Base-by-base conservation (phyloP, 2,113 vertebrate genomes). In the Pogonocichla stellata region DNA sequence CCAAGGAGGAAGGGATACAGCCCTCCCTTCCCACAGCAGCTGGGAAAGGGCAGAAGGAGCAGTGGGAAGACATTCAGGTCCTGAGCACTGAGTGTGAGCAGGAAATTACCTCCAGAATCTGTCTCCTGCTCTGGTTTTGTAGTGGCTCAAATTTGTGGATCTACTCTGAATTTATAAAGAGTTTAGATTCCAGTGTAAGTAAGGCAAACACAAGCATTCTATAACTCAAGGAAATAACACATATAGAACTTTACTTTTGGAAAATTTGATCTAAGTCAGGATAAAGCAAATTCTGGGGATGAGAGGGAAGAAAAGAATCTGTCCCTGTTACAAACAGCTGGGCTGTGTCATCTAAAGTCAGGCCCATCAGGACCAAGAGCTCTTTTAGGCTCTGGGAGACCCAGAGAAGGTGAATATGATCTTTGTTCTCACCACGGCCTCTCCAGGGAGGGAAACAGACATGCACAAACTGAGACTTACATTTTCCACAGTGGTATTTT, bases 381-480 rank as follows among this genome's bases (percentile, higher is more conserved):
- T 78, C 5, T 0, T 12, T 74, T 5, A 9, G 54, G 50, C 28
- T 29, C 45, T 65, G 69, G 38, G 61, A 31, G 34, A 56, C 19
- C 8, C n/a, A 1, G 19, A 1, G 6, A 10, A 5, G 17, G 29
- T 50, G 23, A 45, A 61, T 56, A 10, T 0, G 0, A 4, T 26
- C 26, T 51, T 62, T 34, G 57, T 42, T 36, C 72, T 53, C 51
- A 3, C 57, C 4, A 7, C 1, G 20, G 47, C 18, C 15, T 6
- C 61, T 66, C 45, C 47, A 13, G 38, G 33, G 50, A 69, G 14
- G 48, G 15, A 40, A 81, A 26, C 3, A 48, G 9, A 9, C 12
- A 9, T 14, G 54, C 2, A 19, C 4, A 7, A 38, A 14, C 36
- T 2, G 24, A 43, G 3, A 10, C 45, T 22, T 19, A 5, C 3